These are phyloP conservation scores for Onychomys torridus DNA, from an alignment of 2,797 vertebrate genomes.

Conservation along the genomic window DNA sequence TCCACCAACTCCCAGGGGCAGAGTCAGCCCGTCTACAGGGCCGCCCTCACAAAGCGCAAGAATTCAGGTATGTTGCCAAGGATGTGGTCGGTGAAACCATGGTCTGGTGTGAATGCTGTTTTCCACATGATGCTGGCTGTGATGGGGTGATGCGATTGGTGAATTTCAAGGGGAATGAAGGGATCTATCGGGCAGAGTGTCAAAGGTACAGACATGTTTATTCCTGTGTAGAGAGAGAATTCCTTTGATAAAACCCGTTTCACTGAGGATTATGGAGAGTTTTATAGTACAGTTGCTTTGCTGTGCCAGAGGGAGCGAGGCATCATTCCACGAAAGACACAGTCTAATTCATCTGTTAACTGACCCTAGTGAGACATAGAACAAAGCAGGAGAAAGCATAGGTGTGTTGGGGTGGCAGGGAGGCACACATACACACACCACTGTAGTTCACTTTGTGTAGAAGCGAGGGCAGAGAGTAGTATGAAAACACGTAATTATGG, in stretches of 20 bases:
- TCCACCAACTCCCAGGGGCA: slow-evolving; percentile 91
- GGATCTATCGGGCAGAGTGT: neutral
- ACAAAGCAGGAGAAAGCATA: neutral
- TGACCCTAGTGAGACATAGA: neutral
- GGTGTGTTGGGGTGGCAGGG: too few species aligned
- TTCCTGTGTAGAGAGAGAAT: neutral
- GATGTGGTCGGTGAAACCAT: rapidly evolving
- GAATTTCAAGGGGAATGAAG: neutral
- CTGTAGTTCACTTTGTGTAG: neutral
- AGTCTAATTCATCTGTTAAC: rapidly evolving
- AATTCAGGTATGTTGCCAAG: slow-evolving; percentile 90
- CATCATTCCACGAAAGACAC: neutral
- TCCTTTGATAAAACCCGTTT: neutral
- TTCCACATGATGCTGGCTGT: neutral
- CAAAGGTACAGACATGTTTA: neutral
- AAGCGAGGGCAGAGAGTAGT: neutral
- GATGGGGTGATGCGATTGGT: neutral
- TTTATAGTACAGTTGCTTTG: neutral
- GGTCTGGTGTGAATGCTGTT: neutral
- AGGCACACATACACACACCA: too few species aligned
- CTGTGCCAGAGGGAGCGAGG: neutral
- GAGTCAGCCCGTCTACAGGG: slow-evolving; percentile 90
- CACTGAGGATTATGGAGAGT: neutral
- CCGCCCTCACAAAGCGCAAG: slow-evolving; percentile 90
- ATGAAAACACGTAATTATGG: neutral